Base-by-base conservation (phyloP, 2,797 vertebrate genomes). In the Acanthurus lineatus region DNA sequence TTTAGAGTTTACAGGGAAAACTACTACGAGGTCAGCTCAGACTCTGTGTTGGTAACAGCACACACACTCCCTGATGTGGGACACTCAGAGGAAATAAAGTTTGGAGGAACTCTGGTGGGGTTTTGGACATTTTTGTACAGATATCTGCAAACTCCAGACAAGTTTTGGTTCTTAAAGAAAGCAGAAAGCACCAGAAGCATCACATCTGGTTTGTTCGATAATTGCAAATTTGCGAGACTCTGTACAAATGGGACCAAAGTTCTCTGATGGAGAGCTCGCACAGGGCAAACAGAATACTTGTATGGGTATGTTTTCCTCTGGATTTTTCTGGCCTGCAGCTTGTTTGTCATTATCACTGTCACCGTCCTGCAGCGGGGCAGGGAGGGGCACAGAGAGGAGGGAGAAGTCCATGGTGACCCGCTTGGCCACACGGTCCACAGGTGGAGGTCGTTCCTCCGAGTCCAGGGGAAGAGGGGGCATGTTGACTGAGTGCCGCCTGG, bases 401-500 rank as follows among this genome's bases (percentile, higher is more conserved):
- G 97, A 98, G 92, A 99, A 98, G 91, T 98, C 97, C 97, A 98
- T 89, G 67, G 97, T 98, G 95, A 95, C 92, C 63, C 97, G 95
- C 86, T 95, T 95, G 63, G 95, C 88, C 47, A 88, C 94, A 67
- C 90, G 96, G 90, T 86, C 90, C 71, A 85, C 70, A 20, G 86
- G 19, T 0, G 65, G 94, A 81, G 63, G 88, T 73, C 77, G 86
- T 77, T 95, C 96, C 69, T 95, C 94, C 9, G 95, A 91, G 67
- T 94, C 93, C 84, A 83, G 86, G 0, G 90, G 87, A 74, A 94
- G 88, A 74, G 76, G 94, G 58, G 96, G 80, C 77, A 96, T 90
- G 47, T 95, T 95, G 89, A 97, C 93, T 2, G 97, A 97, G 93
- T 98, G 96, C 90, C 97, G 96, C 93, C 97, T 93, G 88, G 95